Percentiles rank a stretch among this genome's conserved stretches.
These are phyloP conservation scores for Syrista parreyssii DNA, from an alignment of 2,888 invertebrate genomes.

Conservation along the genomic window DNA sequence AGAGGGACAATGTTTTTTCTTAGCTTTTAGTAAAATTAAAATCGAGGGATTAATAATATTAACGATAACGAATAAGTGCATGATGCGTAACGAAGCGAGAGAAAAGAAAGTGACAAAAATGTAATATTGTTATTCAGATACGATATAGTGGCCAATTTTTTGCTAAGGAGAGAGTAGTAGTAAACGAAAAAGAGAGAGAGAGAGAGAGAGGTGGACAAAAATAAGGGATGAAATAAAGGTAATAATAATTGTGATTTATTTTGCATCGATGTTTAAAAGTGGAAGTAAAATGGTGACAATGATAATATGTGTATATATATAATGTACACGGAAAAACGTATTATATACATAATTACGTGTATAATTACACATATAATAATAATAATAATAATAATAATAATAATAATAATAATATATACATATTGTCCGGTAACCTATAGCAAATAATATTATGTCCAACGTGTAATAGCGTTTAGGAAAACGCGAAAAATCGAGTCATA, in stretches of 20 bases:
- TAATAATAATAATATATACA: slow-evolving; percentile 27
- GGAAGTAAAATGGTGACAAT: slow-evolving; percentile 37
- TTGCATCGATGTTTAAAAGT: slow-evolving; percentile 51
- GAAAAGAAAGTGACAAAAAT: slow-evolving; percentile 22
- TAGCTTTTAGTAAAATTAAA: slow-evolving; percentile 28
- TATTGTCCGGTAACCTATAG: slow-evolving; percentile 47
- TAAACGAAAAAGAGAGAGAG: slow-evolving; percentile 12
- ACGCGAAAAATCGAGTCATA: background rate
- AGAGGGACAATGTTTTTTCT: slow-evolving; percentile 37
- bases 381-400: background rate
- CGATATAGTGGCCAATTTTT: slow-evolving; percentile 46
- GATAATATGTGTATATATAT: slow-evolving; percentile 32
- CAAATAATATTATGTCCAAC: slow-evolving; percentile 41
- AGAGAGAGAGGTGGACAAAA: slow-evolving; percentile 9
- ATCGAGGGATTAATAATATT: background rate
- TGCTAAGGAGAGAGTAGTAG: slow-evolving; percentile 16
- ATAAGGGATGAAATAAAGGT: slow-evolving; percentile 27
- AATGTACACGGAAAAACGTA: background rate
- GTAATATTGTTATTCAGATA: slow-evolving; percentile 38
- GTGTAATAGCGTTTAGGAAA: background rate
- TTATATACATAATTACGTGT: slow-evolving; percentile 33
- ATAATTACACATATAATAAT: slow-evolving; percentile 37
- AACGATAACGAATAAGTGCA: background rate
- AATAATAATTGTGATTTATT: slow-evolving; percentile 59
- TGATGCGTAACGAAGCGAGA: background rate